These are phyloP conservation scores for Ruditapes philippinarum DNA, from an alignment of 1,140 invertebrate species.

Conservation along the genomic window DNA sequence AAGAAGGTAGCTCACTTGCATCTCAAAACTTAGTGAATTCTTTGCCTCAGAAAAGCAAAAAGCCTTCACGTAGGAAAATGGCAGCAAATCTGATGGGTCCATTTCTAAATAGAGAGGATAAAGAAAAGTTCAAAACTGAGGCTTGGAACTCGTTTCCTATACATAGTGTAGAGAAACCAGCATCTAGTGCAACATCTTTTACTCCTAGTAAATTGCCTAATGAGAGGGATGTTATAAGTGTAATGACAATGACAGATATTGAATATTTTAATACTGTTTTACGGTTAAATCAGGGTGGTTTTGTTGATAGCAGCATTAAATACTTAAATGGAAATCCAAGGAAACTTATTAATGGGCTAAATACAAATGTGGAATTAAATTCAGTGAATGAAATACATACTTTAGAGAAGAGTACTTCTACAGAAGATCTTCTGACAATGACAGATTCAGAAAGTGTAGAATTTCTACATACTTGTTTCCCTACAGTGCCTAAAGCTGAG, in stretches of 20 bases:
- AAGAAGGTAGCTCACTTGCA: neutral
- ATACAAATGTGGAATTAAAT: neutral
- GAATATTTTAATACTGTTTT: slow-evolving; percentile 25
- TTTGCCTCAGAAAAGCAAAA: slow-evolving; percentile 21
- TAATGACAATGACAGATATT: slow-evolving; percentile 15
- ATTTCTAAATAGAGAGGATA: slow-evolving; percentile 41
- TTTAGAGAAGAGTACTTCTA: slow-evolving; percentile 55
- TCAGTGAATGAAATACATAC: neutral
- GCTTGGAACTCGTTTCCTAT: slow-evolving; percentile 47
- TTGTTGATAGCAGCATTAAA: slow-evolving; percentile 40
- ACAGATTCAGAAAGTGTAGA: slow-evolving; percentile 24
- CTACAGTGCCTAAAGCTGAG: slow-evolving; percentile 29
- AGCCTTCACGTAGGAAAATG: slow-evolving; percentile 6
- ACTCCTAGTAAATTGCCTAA: neutral
- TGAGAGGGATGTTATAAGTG: neutral
- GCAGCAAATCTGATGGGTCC: slow-evolving; percentile 25
- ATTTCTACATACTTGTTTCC: slow-evolving; percentile 54
- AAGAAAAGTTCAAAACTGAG: slow-evolving; percentile 29
- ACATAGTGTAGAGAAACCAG: neutral
- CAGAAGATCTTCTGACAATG: neutral
- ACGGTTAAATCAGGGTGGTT: slow-evolving; percentile 25
- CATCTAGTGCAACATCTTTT: neutral
- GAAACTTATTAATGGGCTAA: neutral
- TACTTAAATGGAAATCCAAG: slow-evolving; percentile 52
- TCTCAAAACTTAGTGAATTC: neutral